phyloP scores from a whole-genome alignment of 1,140 invertebrate species.

The Pseudomyrmex gracilis region DNA sequence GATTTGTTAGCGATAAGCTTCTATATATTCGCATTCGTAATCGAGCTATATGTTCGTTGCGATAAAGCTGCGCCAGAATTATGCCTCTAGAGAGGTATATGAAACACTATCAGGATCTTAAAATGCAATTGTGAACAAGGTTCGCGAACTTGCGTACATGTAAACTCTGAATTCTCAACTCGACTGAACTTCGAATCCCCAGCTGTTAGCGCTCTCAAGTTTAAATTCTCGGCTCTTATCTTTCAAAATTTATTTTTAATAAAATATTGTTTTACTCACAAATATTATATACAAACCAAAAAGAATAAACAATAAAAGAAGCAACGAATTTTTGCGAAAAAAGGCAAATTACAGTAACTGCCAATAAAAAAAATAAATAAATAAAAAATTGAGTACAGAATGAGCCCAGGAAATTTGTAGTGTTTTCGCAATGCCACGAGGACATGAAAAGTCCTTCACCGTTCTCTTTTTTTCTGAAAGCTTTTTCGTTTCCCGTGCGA shows the following conservation, averaged over 20 bases:
- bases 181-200: conserved; percentile 9
- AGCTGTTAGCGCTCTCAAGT: background rate
- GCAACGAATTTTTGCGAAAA: background rate
- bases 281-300: background rate
- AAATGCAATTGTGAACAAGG: conserved; percentile 19
- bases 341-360: conserved; percentile 34
- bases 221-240: conserved; percentile 1
- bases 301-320: background rate
- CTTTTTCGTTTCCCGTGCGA: conserved; percentile 30
- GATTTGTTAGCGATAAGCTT: conserved; percentile 1
- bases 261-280: too few relatives aligned
- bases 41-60: background rate
- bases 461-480: conserved; percentile 6
- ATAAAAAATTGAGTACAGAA: conserved; percentile 28
- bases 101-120: background rate
- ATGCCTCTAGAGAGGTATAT: background rate
- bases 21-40: background rate
- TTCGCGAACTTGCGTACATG: conserved; percentile 7
- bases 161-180: conserved; percentile 18
- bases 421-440: conserved; percentile 5
- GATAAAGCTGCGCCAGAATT: background rate
- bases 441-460: conserved; percentile 27
- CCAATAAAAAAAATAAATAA: background rate
- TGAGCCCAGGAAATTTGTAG: conserved; percentile 8
- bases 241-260: background rate